Base-by-base conservation (phyloP, 2,797 vertebrate genomes). In the Chaunax sp. region DNA sequence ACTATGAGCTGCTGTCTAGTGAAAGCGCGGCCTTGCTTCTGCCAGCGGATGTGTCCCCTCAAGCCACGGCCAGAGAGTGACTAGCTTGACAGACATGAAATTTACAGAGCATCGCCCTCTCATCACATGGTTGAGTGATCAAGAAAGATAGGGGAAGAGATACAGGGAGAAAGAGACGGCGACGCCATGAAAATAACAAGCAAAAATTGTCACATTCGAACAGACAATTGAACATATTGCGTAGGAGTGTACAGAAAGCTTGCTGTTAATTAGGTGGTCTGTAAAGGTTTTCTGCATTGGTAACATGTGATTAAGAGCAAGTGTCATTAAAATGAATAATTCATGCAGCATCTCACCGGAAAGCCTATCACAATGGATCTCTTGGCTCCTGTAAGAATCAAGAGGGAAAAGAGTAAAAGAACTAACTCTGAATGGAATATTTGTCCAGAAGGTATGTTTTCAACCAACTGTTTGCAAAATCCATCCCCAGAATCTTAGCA, bases 81-180 rank as follows among this genome's bases (percentile, higher is more conserved):
- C 78, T 86, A 64, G 69, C 70, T 54, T 81, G 79, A 85, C 83
- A 88, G 77, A 70, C 65, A 76, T 73, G 67, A 88, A 81, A 92
- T 90, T 87, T 90, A 87, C 86, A 84, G 85, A 75, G 62, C 71
- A 46, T 75, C 77, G 87, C 89, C 77, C 76, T 69, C 61, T 82
- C 49, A 43, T 89, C 68, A 72, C 75, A 80, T 40, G 78, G 74
- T 35, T 81, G 77, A 81, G 62, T 79, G 82, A 88, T 82, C 66
- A 56, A 53, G 59, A 72, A 52, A 85, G 76, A 80, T 63, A 57
- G 60, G 58, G 56, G 26, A 37, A n/a, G n/a, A 59, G n/a, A 5
- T 35, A 35, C 28, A 12, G 37, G 28, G 12, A 41, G 52, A 33
- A 35, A n/a, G 53, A 61, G 30, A 46, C 23, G 69, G 66, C 40